Evolutionary conservation across 2,113 vertebrate genomes (phyloP).

Genomic region (Tonatia bakeri): DNA sequence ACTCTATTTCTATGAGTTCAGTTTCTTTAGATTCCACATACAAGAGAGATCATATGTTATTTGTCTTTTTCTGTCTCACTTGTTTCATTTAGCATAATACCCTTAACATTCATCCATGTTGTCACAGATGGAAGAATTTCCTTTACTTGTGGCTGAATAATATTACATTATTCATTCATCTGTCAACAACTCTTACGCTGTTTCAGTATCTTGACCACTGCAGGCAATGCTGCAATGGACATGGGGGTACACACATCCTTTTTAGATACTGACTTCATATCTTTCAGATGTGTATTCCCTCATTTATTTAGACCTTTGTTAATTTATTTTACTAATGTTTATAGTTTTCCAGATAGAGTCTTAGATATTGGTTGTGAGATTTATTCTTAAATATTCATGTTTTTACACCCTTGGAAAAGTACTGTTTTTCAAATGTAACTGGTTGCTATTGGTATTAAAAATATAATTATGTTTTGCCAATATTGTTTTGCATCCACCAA

Average conservation of each 20-base stretch:
- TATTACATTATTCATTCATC: not conserved
- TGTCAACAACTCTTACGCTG: not conserved
- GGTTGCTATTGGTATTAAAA: not conserved
- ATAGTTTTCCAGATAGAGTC: not conserved
- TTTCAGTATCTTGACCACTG: not conserved
- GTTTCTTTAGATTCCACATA: not conserved
- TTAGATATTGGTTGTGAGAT: not conserved
- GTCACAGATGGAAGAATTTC: not conserved
- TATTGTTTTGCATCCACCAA: not conserved
- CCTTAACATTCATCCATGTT: not conserved
- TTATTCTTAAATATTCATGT: not conserved
- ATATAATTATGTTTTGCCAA: not conserved
- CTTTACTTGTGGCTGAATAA: not conserved
- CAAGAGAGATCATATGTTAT: not conserved
- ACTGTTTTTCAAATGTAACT: not conserved
- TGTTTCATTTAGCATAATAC: not conserved
- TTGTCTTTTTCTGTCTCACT: not conserved
- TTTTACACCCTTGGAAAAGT: not conserved
- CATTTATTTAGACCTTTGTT: not conserved
- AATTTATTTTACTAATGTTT: not conserved
- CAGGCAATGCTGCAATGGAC: not conserved
- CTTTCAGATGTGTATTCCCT: not conserved
- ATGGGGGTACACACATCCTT: not conserved
- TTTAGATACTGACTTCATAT: not conserved
- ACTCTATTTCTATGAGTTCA: not conserved